Evolutionary conservation across 2,113 vertebrate species (phyloP).

Genomic region (Vulpes ferrilata): DNA sequence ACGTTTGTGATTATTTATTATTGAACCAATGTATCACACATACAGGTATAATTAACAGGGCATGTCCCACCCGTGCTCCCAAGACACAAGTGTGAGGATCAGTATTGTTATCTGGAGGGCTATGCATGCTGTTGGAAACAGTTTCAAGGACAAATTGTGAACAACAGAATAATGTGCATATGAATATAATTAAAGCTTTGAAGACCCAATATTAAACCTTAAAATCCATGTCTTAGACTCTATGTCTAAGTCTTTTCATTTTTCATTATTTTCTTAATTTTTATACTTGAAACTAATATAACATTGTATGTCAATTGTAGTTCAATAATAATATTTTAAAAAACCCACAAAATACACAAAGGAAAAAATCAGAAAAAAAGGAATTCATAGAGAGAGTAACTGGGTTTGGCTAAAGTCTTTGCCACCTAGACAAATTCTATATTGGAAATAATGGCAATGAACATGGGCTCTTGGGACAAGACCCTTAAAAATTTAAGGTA

Average conservation of each 20-base stretch:
- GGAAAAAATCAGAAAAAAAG: neutral
- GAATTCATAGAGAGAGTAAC: neutral
- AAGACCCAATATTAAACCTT: neutral
- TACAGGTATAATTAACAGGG: neutral
- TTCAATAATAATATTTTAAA: neutral
- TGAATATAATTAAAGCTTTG: neutral
- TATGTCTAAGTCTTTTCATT: neutral
- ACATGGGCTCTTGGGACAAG: neutral
- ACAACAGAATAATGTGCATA: neutral
- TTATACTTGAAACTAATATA: neutral
- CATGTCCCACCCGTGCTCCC: neutral
- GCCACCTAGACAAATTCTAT: neutral
- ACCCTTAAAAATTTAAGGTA: neutral
- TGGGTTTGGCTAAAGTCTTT: neutral
- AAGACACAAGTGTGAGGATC: neutral
- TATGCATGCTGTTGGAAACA: neutral
- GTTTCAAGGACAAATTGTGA: neutral
- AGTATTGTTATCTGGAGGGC: neutral
- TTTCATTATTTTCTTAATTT: neutral
- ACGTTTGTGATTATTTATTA: neutral
- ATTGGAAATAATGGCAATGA: constrained; percentile 41
- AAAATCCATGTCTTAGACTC: neutral
- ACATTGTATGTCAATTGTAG: neutral
- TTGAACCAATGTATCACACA: neutral
- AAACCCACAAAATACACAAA: neutral